Base-by-base conservation (phyloP, 1,140 invertebrate genomes). In the Littorina saxatilis region DNA sequence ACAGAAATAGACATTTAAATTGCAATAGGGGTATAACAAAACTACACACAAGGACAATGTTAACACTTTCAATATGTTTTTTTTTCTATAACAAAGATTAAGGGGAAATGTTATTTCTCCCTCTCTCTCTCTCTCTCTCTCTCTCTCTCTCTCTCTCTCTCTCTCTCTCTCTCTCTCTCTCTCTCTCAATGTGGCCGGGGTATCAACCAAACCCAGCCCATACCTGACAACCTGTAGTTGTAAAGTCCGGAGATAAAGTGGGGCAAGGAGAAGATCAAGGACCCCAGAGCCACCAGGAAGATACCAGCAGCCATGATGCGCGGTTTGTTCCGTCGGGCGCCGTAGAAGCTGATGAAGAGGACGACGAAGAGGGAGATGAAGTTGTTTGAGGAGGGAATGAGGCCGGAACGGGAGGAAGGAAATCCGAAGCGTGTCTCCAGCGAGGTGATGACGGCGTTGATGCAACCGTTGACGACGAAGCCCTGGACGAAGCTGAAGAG, bases 261-360 rank as follows among this genome's bases (percentile, higher is more conserved):
- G 20, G 98, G 98, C 74, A 98, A 94, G 91, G 97, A 96, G 91
- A 99, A 98, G 68, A 99, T 95, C 87, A 99, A 94, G 61, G 96
- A 97, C 0, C 97, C 89, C 17, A 87, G 9, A 0, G 86, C 86
- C 88, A 98, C 97, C 84, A 98, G 95, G 13, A 97, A 95, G 43
- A 97, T 95, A 83, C 96, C 96, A 84, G 93, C 93, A 23, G 80
- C 87, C 75, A 90, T 86, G 95, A 74, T 96, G 93, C 92, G 96
- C 95, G 84, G 94, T 94, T n/a, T 96, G 95, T 97, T 97, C 29
- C 94, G 95, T 1, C 96, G 94, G 0, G 95, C 93, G 0, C 96
- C 96, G 47, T 96, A 94, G 90, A 97, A 97, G 0, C 96, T 96
- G 0, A 98, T 95, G 0, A 96, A 96, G 0, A 97, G 94, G 63